phyloP scores from a whole-genome alignment of 2,888 invertebrate species.

The Dryomyza anilis region DNA sequence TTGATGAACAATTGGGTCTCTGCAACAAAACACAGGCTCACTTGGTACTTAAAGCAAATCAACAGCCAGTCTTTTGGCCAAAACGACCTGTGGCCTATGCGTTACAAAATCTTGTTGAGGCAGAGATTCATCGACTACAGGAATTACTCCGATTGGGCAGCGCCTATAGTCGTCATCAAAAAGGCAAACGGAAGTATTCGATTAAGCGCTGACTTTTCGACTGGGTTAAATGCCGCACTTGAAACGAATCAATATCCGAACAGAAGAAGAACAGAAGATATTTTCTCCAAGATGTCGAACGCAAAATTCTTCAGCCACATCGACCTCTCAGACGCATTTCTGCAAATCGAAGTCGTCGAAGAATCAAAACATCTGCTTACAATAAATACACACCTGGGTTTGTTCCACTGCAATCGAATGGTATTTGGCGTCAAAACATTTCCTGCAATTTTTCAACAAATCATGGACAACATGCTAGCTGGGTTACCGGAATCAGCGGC shows the following conservation, averaged over 20 bases:
- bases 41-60: slow-evolving; percentile 30
- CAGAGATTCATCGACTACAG: slow-evolving; percentile 31
- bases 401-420: too few species aligned
- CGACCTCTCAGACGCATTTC: too few species aligned
- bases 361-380: too few species aligned
- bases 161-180: slow-evolving; percentile 35
- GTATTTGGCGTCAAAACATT: too few species aligned
- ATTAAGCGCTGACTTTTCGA: slow-evolving; percentile 37
- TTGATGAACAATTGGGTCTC: too few species aligned
- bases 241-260: slow-evolving; percentile 36
- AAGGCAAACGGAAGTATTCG: slow-evolving; percentile 35
- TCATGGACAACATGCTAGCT: too few species aligned
- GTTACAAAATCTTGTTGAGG: slow-evolving; percentile 32
- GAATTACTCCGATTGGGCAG: slow-evolving; percentile 37
- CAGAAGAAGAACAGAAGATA: slow-evolving; percentile 34
- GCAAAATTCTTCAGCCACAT: too few species aligned
- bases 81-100: slow-evolving; percentile 36
- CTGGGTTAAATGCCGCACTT: slow-evolving; percentile 31
- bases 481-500: too few species aligned
- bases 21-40: too few species aligned
- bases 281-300: too few species aligned
- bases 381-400: too few species aligned
- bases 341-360: slow-evolving; percentile 34
- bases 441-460: slow-evolving; percentile 25
- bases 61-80: slow-evolving; percentile 31